phyloP scores from a whole-genome alignment of 2,797 vertebrate genomes.

The Coregonus ussuriensis region DNA sequence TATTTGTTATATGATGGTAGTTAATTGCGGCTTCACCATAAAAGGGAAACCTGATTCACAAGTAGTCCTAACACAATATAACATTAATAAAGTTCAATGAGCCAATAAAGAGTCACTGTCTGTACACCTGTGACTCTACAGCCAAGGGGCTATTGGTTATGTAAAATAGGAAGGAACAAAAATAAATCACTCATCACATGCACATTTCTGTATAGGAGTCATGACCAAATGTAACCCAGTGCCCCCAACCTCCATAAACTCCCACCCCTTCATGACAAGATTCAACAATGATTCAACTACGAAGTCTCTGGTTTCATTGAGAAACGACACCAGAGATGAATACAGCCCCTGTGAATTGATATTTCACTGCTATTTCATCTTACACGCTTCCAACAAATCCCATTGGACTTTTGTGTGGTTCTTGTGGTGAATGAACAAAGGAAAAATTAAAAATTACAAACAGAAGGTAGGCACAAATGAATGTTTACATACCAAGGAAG shows the following conservation, averaged over 20 bases:
- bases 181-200: conserved; percentile 62
- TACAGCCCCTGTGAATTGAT: conserved; percentile 46
- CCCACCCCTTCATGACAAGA: conserved; percentile 32
- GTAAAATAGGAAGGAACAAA: conserved; percentile 50
- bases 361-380: conserved; percentile 47
- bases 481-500: conserved; percentile 73
- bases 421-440: conserved; percentile 64
- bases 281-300: conserved; percentile 37
- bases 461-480: conserved; percentile 61
- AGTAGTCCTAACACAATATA: conserved; percentile 29
- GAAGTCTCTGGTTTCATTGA: conserved; percentile 51
- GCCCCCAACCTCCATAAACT: conserved; percentile 43
- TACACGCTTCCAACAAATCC: conserved; percentile 31
- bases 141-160: conserved; percentile 51
- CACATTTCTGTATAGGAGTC: conserved; percentile 40
- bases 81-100: conserved; percentile 33
- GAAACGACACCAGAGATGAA: conserved; percentile 35
- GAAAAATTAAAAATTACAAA: conserved; percentile 58
- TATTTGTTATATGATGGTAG: not conserved
- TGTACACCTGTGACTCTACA: conserved; percentile 55
- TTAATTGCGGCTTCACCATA: conserved; percentile 39
- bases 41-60: conserved; percentile 49
- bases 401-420: conserved; percentile 28
- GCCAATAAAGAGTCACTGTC: conserved; percentile 41
- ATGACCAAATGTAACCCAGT: not conserved